These are phyloP conservation scores for Ptyas mucosa DNA, from an alignment of 2,113 vertebrate genomes.

Conservation along the genomic window DNA sequence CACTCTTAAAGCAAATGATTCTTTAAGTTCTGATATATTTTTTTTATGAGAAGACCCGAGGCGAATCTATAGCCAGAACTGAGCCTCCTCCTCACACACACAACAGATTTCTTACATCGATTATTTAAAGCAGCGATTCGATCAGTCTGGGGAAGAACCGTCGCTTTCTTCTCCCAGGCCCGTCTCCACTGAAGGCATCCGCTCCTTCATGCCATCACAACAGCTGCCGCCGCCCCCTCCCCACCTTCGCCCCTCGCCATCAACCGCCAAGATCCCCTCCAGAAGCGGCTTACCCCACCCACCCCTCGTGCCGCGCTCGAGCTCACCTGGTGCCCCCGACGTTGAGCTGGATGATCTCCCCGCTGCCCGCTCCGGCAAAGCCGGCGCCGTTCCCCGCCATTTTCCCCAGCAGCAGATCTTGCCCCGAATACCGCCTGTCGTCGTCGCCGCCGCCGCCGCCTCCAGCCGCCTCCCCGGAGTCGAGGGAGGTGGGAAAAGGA, in stretches of 20 bases:
- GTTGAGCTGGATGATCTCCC: conserved; percentile 93
- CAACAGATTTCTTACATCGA: not conserved
- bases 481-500: conserved; percentile 20
- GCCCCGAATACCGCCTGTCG: conserved; percentile 24
- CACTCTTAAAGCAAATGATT: not conserved
- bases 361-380: conserved; percentile 74
- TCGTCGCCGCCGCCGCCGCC: not conserved
- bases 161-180: not conserved
- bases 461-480: conserved; percentile 17
- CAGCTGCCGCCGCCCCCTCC: not conserved
- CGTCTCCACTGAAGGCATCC: not conserved
- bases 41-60: not conserved
- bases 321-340: conserved; percentile 90
- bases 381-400: conserved; percentile 81
- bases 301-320: not conserved
- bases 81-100: not conserved
- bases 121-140: not conserved
- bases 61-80: not conserved
- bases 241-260: no score
- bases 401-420: conserved; percentile 52
- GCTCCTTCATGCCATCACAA: not conserved
- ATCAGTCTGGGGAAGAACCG: not conserved
- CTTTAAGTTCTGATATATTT: not conserved
- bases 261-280: fast-evolving
- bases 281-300: not conserved